Percentiles rank a stretch among this genome's conserved stretches.
Evolutionary conservation across 2,797 vertebrate genomes (phyloP).

Genomic region (Schizothorax lantsangensis): DNA sequence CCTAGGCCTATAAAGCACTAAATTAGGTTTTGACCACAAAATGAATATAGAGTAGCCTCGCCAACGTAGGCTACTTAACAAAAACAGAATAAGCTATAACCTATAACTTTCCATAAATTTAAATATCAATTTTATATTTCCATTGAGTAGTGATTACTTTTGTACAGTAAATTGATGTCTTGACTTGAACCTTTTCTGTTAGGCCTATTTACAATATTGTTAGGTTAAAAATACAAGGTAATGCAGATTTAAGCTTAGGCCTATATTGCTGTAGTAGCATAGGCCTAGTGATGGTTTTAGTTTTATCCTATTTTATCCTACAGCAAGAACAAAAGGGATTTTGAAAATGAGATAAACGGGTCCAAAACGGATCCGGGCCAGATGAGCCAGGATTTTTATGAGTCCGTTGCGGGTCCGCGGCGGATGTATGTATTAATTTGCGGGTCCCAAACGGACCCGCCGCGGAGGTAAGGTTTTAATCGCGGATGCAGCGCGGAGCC

Average conservation of each 20-base stretch:
- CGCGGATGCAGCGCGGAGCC: neutral
- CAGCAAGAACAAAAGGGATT: neutral
- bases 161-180: neutral
- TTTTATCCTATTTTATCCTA: neutral
- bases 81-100: no score
- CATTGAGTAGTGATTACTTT: neutral
- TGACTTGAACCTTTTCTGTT: neutral
- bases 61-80: neutral
- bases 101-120: neutral
- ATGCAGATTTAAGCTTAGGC: neutral
- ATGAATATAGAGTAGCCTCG: neutral
- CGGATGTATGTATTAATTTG: neutral
- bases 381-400: neutral
- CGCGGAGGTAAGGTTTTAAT: neutral
- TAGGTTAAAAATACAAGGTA: neutral
- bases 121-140: neutral
- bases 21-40: neutral
- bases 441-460: neutral
- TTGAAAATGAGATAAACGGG: neutral
- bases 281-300: neutral
- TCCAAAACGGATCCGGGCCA: neutral
- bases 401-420: neutral
- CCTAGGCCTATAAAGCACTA: neutral
- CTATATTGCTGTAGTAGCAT: neutral
- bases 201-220: neutral